A percentile compares a stretch with the other conserved stretches of the same genome.
Evolutionary conservation across 2,113 vertebrate species (phyloP).

Genomic region (Chamaea fasciata): DNA sequence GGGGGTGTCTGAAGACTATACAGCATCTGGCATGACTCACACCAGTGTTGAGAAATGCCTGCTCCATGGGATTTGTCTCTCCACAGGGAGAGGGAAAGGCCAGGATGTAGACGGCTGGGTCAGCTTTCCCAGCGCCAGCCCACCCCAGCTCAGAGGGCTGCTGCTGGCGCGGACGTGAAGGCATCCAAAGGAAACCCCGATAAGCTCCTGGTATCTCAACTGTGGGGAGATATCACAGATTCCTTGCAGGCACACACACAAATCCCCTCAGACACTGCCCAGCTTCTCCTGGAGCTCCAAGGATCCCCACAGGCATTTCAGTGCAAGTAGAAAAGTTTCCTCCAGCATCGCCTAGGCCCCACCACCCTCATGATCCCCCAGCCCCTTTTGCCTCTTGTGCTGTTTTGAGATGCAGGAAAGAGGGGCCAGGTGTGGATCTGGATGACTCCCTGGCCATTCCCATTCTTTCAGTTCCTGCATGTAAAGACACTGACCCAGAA

Average conservation of each 20-base stretch:
- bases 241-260: neutral
- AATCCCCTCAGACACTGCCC: neutral
- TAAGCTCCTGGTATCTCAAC: neutral
- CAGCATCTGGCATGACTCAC: neutral
- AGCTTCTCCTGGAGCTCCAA: neutral
- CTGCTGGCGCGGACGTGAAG: neutral
- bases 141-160: neutral
- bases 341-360: neutral
- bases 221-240: neutral
- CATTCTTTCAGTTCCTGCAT: rapidly evolving
- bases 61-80: neutral
- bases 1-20: neutral
- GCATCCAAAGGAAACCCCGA: neutral
- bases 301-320: neutral
- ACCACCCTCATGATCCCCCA: rapidly evolving
- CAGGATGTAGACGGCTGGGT: rapidly evolving
- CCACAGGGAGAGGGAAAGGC: neutral
- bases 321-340: neutral
- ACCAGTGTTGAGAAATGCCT: neutral
- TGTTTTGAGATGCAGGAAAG: neutral
- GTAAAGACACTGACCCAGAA: neutral
- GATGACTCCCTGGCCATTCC: neutral
- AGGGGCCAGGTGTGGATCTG: neutral
- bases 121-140: neutral
- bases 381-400: neutral